phyloP scores from a whole-genome alignment of 2,113 vertebrate species.

The Anoplopoma fimbria region DNA sequence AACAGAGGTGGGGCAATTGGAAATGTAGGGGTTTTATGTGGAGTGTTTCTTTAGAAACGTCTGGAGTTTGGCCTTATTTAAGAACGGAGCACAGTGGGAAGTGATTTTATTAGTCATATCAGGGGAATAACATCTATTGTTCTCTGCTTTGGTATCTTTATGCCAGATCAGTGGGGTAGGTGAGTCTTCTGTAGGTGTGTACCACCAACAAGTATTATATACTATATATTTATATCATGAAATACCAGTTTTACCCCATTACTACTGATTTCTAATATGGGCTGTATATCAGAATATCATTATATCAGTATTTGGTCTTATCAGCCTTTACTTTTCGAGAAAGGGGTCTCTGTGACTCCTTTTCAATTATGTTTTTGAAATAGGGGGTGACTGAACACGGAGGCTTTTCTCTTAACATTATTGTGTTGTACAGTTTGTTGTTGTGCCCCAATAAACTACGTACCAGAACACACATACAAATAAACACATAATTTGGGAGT shows the following conservation, averaged over 20 bases:
- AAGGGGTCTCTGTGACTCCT: not conserved
- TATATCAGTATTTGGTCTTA: not conserved
- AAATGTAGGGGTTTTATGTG: slow-evolving; percentile 18
- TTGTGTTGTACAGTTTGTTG: not conserved
- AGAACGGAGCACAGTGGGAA: not conserved
- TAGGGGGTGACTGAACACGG: not conserved
- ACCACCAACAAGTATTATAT: not conserved
- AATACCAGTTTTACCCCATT: not conserved
- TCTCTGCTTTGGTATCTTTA: slow-evolving; percentile 28
- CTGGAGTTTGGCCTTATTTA: slow-evolving; percentile 10
- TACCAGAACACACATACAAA: not conserved
- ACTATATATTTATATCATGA: not conserved
- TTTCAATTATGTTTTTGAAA: not conserved
- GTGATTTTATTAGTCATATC: slow-evolving; percentile 33
- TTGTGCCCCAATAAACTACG: not conserved
- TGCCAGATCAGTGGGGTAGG: slow-evolving; percentile 23
- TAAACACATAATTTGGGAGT: too few species aligned
- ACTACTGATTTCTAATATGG: not conserved
- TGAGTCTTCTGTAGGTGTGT: not conserved
- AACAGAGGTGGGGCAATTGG: slow-evolving; percentile 11
- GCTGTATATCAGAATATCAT: not conserved
- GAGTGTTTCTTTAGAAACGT: slow-evolving; percentile 13
- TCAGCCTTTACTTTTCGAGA: not conserved
- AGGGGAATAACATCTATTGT: slow-evolving; percentile 57
- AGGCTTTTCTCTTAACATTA: not conserved